Conservation (phyloP, 2,797 vertebrate species). For the Microctenopoma stevenorrisi region DNA sequence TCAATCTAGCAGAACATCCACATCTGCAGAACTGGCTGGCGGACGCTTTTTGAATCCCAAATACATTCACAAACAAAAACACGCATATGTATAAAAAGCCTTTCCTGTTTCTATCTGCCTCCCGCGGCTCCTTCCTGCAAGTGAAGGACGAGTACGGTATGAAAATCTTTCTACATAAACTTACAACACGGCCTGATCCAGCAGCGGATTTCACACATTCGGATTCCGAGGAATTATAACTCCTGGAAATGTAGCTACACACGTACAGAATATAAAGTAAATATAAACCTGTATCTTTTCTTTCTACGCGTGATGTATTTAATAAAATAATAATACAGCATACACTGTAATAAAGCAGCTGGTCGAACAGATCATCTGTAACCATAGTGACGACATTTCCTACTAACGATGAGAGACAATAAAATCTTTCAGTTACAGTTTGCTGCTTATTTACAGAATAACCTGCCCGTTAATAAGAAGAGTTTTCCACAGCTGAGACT, state of each 20-base stretch:
- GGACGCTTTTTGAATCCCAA: constrained; percentile 45
- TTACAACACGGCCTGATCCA: too few relatives aligned
- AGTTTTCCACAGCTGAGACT: constrained; percentile 17
- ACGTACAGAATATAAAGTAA: background rate
- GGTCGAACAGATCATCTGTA: constrained; percentile 36
- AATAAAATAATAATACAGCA: background rate
- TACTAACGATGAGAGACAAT: constrained; percentile 18
- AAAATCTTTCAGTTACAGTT: constrained; percentile 36
- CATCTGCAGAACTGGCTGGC: constrained; percentile 64
- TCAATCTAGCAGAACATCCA: constrained; percentile 62
- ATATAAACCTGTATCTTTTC: background rate
- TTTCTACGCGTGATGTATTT: background rate
- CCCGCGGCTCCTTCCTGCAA: background rate
- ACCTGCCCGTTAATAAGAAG: constrained; percentile 32
- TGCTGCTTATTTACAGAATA: constrained; percentile 54
- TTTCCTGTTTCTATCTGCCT: constrained; percentile 14
- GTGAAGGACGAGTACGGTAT: too few relatives aligned
- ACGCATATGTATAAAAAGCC: background rate
- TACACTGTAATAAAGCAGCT: constrained; percentile 8
- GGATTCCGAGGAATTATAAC: background rate
- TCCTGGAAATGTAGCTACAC: background rate
- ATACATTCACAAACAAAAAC: constrained; percentile 6
- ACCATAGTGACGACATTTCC: constrained; percentile 50
- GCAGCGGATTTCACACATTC: too few relatives aligned
- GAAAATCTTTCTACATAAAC: too few relatives aligned